These are phyloP conservation scores for Paraplagusia blochii DNA, from an alignment of 2,113 vertebrate species.

Conservation along the genomic window DNA sequence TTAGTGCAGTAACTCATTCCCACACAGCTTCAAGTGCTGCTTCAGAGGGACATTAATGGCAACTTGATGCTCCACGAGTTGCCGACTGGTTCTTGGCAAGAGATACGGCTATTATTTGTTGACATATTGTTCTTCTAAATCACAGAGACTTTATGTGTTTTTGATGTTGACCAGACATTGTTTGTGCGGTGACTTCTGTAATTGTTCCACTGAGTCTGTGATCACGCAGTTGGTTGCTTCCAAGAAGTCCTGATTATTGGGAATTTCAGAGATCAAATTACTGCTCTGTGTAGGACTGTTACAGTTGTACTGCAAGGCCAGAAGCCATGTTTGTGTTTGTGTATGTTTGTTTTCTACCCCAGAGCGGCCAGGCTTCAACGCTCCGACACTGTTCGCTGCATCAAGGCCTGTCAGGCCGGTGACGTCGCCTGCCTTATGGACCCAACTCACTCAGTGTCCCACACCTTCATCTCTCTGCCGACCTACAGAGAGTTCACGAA, in stretches of 20 bases:
- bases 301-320: slow-evolving; percentile 36
- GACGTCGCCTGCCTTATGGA: slow-evolving; percentile 83
- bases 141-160: slow-evolving; percentile 57
- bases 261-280: slow-evolving; percentile 32
- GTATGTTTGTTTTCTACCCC: slow-evolving; percentile 32
- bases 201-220: slow-evolving; percentile 39
- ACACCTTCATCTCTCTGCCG: slow-evolving; percentile 92
- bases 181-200: slow-evolving; percentile 57
- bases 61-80: slow-evolving; percentile 55
- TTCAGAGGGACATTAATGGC: slow-evolving; percentile 61
- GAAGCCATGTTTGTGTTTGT: slow-evolving; percentile 29
- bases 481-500: slow-evolving; percentile 89
- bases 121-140: slow-evolving; percentile 62
- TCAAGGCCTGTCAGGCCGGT: slow-evolving; percentile 85
- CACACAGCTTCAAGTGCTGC: slow-evolving; percentile 52
- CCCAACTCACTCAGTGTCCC: slow-evolving; percentile 86
- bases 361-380: slow-evolving; percentile 76
- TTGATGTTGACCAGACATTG: slow-evolving; percentile 58
- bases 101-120: slow-evolving; percentile 48
- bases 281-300: slow-evolving; percentile 21
- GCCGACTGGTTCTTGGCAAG: slow-evolving; percentile 43
- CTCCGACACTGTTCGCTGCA: slow-evolving; percentile 86
- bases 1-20: slow-evolving; percentile 66
- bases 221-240: slow-evolving; percentile 45
- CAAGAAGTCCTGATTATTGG: slow-evolving; percentile 49